These are phyloP conservation scores for Ornithorhynchus anatinus DNA, from an alignment of 2,113 vertebrate genomes.

Conservation along the genomic window DNA sequence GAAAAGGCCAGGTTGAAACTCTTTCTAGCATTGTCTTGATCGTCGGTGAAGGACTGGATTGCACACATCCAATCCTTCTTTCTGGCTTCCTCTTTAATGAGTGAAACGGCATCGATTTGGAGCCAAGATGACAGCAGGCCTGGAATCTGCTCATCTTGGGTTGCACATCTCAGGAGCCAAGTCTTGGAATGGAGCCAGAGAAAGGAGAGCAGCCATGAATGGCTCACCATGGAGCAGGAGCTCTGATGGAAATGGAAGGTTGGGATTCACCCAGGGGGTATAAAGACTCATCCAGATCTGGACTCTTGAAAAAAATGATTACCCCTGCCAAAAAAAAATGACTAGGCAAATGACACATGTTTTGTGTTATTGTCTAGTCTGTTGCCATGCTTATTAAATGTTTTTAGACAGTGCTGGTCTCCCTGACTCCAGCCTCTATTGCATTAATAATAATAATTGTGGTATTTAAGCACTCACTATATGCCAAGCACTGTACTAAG, in stretches of 20 bases:
- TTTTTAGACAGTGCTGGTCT: too few relatives aligned
- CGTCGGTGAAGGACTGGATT: background rate
- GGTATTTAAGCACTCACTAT: too few relatives aligned
- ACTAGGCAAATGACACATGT: too few relatives aligned
- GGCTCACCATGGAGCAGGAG: background rate
- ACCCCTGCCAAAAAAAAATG: too few relatives aligned
- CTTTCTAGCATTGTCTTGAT: background rate
- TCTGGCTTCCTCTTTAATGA: background rate
- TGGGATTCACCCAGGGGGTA: background rate
- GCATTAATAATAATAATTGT: too few relatives aligned
- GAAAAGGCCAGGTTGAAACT: background rate
- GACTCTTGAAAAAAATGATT: background rate
- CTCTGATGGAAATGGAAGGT: background rate
- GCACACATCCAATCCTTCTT: too few relatives aligned
- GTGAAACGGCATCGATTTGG: background rate
- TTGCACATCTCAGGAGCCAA: background rate
- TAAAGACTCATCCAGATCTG: background rate
- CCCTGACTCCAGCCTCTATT: too few relatives aligned
- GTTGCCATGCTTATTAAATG: too few relatives aligned
- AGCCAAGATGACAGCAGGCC: background rate
- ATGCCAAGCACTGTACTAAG: too few relatives aligned
- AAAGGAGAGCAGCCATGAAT: background rate
- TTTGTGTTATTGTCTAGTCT: too few relatives aligned
- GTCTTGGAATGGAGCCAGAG: background rate
- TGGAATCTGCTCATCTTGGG: background rate